Conservation (phyloP, 2,113 vertebrate species). For the Fulmarus glacialis region DNA sequence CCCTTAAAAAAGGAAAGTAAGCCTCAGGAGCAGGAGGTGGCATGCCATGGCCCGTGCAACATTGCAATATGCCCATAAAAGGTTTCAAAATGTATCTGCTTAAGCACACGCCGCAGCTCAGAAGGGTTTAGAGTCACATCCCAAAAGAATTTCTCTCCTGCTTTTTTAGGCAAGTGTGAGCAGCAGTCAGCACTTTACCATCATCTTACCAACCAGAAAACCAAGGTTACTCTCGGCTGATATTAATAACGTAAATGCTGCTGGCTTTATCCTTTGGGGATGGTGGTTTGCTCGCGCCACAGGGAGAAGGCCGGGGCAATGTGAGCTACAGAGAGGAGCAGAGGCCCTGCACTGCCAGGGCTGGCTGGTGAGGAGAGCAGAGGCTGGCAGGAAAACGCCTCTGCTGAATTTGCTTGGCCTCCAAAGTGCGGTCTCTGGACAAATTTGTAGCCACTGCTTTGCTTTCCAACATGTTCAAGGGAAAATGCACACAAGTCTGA, state of each 20-base stretch:
- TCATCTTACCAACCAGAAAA: constrained; percentile 25
- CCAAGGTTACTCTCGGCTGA: constrained; percentile 27
- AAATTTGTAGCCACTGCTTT: background rate
- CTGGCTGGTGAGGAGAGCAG: background rate
- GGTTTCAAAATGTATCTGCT: constrained; percentile 17
- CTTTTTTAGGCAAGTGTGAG: constrained; percentile 51
- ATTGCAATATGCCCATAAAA: constrained; percentile 35
- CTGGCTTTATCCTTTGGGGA: background rate
- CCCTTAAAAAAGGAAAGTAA: background rate
- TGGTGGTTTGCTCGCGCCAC: background rate
- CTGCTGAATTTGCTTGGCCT: background rate
- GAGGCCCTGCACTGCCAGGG: background rate
- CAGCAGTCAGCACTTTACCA: constrained; percentile 50
- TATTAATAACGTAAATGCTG: background rate
- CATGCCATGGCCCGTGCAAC: background rate
- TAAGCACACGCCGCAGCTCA: background rate
- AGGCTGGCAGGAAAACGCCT: background rate
- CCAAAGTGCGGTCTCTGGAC: background rate
- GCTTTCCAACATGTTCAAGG: background rate
- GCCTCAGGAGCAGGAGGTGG: background rate
- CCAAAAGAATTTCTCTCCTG: constrained; percentile 39
- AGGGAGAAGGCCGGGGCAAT: background rate
- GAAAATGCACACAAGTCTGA: background rate
- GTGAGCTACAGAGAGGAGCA: background rate
- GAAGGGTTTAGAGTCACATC: constrained; percentile 27